Base-by-base conservation (phyloP, 2,888 invertebrate genomes). In the Eustalomyia histrio region DNA sequence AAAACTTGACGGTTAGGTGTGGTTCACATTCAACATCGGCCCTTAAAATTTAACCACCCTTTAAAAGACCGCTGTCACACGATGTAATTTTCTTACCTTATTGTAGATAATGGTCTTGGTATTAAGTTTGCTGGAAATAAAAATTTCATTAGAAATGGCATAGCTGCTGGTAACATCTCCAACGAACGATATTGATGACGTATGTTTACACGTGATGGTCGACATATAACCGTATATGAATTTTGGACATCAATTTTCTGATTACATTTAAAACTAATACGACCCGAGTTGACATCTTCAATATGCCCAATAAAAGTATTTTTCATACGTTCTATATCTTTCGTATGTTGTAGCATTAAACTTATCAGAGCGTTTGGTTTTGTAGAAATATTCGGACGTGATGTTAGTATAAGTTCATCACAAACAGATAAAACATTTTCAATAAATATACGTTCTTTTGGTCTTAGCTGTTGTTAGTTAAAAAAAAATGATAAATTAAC, bases 181-280 rank as follows among this genome's bases (percentile, higher is more conserved):
- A 90, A 65, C 0, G 89, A 87, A n/a, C 87, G 86, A 72, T 88
- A 87, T 72, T 89, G 89, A 79, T 87, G 88, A 0, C 86, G 87
- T n/a, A 88, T 69, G 3, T 83, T 73, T 3, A 86, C 82, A 2
- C 90, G 86, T 1, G 84, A 64, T 5, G 89, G 90, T 0, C 87
- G 86, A 68, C 87, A 87, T 17, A 85, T 78, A 12, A 89, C 57
- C 2, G 86, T 76, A 64, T 83, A 87, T 1, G 79, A 76, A 8
- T 78, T 80, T 10, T 85, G 82, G 29, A 83, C 79, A 4, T 86
- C 83, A 9, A 88, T 68, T 53, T 80, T 83, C 7, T 83, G 74
- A 17, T 85, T 81, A 43, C 88, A 86, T 21, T 85, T 85, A 39
- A 88, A 87, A 12, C 84, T 83, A 18, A 88, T 86, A 8, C 87